phyloP scores from a whole-genome alignment of 2,113 vertebrate genomes.

The Pomatostomus ruficeps region DNA sequence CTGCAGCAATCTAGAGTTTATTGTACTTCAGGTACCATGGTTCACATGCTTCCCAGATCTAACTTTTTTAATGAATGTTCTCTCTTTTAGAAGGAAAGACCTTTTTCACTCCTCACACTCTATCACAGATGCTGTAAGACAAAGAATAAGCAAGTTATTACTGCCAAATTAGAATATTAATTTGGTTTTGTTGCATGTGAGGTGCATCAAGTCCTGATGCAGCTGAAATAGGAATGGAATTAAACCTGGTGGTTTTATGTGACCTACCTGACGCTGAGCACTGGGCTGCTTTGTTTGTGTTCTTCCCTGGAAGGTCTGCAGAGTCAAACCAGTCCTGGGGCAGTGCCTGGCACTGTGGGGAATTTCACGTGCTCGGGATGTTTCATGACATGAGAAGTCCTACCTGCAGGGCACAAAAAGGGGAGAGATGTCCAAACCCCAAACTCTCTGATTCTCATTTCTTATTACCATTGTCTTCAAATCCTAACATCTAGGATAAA shows the following conservation, averaged over 20 bases:
- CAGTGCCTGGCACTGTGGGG: not conserved
- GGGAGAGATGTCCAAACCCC: fast-evolving
- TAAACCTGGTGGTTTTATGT: not conserved
- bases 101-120: not conserved
- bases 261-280: not conserved
- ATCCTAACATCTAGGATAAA: not conserved
- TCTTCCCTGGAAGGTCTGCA: not conserved
- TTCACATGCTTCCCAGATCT: not conserved
- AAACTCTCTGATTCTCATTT: not conserved
- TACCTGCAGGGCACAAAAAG: not conserved
- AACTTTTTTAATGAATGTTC: not conserved
- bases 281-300: not conserved
- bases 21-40: not conserved
- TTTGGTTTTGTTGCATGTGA: not conserved
- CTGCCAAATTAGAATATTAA: not conserved
- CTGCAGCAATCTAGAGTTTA: not conserved
- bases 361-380: fast-evolving
- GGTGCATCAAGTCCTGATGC: not conserved
- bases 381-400: not conserved
- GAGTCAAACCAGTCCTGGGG: not conserved
- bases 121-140: not conserved
- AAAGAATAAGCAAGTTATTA: not conserved
- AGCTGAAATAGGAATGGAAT: not conserved
- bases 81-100: not conserved
- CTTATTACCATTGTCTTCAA: not conserved